Percentiles rank a stretch among this genome's conserved stretches.
These are phyloP conservation scores for Cephus cinctus DNA, from an alignment of 1,140 invertebrate genomes.

Conservation along the genomic window DNA sequence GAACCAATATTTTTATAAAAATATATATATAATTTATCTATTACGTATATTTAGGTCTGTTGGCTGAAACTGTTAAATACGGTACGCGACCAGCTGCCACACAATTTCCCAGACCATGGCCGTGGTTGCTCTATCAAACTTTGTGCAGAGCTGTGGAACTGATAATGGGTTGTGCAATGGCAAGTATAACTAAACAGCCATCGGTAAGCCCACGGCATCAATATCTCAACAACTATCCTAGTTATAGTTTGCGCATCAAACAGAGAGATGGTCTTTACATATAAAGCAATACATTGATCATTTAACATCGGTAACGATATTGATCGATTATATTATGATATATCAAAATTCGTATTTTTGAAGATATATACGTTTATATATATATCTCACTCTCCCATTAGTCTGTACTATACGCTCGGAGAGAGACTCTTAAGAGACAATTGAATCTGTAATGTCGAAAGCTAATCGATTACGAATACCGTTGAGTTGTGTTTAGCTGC, in stretches of 20 bases:
- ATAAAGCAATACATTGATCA: constrained; percentile 40
- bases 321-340: no score
- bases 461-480: no score
- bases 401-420: no score
- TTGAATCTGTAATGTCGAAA: no score
- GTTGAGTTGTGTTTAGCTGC: no score
- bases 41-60: constrained; percentile 31
- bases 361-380: no score
- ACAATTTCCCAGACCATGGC: constrained; percentile 47
- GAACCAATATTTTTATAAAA: background rate
- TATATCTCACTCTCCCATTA: no score
- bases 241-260: constrained; percentile 54
- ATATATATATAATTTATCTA: constrained; percentile 2
- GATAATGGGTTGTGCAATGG: constrained; percentile 61
- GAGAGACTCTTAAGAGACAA: no score
- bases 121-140: constrained; percentile 62
- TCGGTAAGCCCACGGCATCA: constrained; percentile 58
- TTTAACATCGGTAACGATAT: no score
- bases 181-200: constrained; percentile 64
- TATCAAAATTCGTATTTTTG: constrained; percentile 7
- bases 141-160: constrained; percentile 57
- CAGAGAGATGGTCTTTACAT: constrained; percentile 53
- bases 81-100: constrained; percentile 21
- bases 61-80: constrained; percentile 35
- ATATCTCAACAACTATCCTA: constrained; percentile 53